Conservation (phyloP, 2,888 invertebrate genomes). For the Lithophane ornitopus region DNA sequence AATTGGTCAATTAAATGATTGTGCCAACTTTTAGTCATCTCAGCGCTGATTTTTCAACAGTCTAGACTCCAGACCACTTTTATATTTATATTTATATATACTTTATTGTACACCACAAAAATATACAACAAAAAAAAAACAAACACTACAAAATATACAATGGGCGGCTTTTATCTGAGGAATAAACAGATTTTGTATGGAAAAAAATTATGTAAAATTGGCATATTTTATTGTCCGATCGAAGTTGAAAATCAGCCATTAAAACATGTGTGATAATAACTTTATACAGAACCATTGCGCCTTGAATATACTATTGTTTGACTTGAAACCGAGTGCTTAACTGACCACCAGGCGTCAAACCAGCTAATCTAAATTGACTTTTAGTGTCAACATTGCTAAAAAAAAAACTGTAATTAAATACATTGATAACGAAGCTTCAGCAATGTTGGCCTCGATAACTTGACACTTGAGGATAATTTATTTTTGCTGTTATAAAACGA, state of each 20-base stretch:
- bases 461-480: constrained; percentile 2
- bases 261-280: background rate
- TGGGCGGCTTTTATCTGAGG: too few species aligned
- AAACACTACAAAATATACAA: too few species aligned
- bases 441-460: constrained; percentile 18
- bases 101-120: too few species aligned
- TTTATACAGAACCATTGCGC: constrained; percentile 36
- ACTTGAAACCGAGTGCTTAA: constrained; percentile 11
- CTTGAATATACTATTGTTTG: too few species aligned
- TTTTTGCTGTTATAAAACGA: background rate
- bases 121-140: too few species aligned
- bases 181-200: background rate
- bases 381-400: constrained; percentile 37
- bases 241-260: background rate
- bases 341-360: constrained; percentile 14
- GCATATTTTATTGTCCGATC: background rate
- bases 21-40: background rate
- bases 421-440: constrained; percentile 32
- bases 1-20: background rate
- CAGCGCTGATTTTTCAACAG: background rate
- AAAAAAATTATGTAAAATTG: background rate
- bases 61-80: background rate
- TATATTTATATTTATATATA: too few species aligned
- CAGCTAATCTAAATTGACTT: constrained; percentile 29
- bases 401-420: constrained; percentile 39